phyloP scores from a whole-genome alignment of 2,888 invertebrate genomes.

The Julus scanicus region DNA sequence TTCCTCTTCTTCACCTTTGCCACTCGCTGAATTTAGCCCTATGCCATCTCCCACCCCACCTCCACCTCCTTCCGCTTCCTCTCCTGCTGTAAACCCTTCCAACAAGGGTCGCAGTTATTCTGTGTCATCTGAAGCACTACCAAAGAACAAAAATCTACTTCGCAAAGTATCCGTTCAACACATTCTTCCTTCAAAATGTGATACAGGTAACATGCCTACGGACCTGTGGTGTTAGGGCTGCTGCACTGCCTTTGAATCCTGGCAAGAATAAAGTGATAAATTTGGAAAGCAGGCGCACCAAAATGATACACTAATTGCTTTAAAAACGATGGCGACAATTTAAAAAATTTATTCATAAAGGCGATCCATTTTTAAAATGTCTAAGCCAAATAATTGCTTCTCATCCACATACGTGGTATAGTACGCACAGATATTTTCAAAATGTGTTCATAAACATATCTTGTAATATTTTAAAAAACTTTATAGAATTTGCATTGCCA shows the following conservation, averaged over 20 bases:
- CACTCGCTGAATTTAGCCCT: conserved; percentile 15
- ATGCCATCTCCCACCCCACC: background rate
- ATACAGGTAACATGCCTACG: conserved; percentile 60
- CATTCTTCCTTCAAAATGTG: conserved; percentile 71
- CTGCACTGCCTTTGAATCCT: background rate
- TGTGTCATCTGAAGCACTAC: background rate
- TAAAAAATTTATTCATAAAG: too few relatives aligned
- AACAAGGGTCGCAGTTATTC: conserved; percentile 18
- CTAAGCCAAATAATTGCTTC: too few relatives aligned
- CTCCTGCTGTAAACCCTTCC: background rate
- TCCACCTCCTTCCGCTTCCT: conserved; percentile 18
- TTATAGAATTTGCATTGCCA: too few relatives aligned
- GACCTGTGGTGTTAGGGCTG: background rate
- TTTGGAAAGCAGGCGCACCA: too few relatives aligned
- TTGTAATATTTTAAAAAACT: too few relatives aligned
- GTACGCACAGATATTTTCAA: too few relatives aligned
- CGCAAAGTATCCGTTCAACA: conserved; percentile 69
- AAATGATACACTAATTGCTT: too few relatives aligned
- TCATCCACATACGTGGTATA: too few relatives aligned
- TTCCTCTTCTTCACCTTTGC: conserved; percentile 44
- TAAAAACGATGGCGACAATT: too few relatives aligned
- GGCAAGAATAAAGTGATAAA: too few relatives aligned
- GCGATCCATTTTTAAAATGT: too few relatives aligned
- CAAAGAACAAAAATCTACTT: conserved; percentile 66
- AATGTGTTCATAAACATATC: too few relatives aligned